Conservation (phyloP, 2,113 vertebrate species). For the Setophaga coronata region DNA sequence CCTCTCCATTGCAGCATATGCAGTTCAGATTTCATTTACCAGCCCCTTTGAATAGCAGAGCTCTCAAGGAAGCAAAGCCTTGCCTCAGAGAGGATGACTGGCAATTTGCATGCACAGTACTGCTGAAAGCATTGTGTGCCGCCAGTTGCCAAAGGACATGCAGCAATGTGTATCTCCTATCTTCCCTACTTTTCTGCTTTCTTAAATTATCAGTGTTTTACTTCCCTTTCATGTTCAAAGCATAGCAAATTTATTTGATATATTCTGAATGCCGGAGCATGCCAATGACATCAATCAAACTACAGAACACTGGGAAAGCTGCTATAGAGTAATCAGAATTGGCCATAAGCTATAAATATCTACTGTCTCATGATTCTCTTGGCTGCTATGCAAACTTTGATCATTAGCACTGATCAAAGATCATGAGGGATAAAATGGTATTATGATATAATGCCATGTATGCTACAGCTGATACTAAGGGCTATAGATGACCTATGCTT, state of each 20-base stretch:
- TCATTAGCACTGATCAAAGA: slow-evolving; percentile 75
- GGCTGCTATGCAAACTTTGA: slow-evolving; percentile 70
- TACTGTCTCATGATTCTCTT: slow-evolving; percentile 56
- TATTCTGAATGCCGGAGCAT: slow-evolving; percentile 64
- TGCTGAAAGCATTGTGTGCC: not conserved
- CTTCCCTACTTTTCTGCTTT: slow-evolving; percentile 69
- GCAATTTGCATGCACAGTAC: slow-evolving; percentile 57
- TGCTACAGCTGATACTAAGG: slow-evolving; percentile 47
- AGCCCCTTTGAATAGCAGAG: slow-evolving; percentile 67
- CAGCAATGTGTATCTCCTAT: slow-evolving; percentile 49
- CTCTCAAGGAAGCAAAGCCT: slow-evolving; percentile 59
- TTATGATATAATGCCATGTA: slow-evolving; percentile 48
- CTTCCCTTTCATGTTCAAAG: slow-evolving; percentile 78
- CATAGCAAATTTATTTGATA: slow-evolving; percentile 76
- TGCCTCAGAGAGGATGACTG: slow-evolving; percentile 2
- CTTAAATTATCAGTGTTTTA: slow-evolving; percentile 77
- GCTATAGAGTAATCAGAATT: slow-evolving; percentile 60
- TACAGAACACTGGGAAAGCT: slow-evolving; percentile 53
- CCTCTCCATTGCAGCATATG: slow-evolving; percentile 62
- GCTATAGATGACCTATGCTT: slow-evolving; percentile 50
- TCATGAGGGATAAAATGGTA: slow-evolving; percentile 66
- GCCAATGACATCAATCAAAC: slow-evolving; percentile 72
- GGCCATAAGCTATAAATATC: slow-evolving; percentile 76
- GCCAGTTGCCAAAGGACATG: slow-evolving; percentile 62
- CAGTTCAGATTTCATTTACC: slow-evolving; percentile 75